A percentile compares a stretch with the other conserved stretches of the same genome.
phyloP scores from a whole-genome alignment of 2,888 invertebrate genomes.

The Folsomia manolachei region DNA sequence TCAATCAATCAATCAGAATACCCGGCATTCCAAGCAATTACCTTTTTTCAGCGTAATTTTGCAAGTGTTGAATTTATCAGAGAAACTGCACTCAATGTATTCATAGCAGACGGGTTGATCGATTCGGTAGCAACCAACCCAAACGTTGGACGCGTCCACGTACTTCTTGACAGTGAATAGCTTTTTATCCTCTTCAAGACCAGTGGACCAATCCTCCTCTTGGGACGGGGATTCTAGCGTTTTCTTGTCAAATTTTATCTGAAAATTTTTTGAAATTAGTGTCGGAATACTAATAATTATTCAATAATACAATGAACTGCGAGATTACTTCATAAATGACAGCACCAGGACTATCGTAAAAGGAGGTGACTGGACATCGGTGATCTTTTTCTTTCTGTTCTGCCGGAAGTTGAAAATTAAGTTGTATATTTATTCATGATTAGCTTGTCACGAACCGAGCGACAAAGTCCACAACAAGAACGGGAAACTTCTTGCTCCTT shows the following conservation, averaged over 20 bases:
- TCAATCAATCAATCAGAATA: no score
- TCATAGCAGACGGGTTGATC: not conserved
- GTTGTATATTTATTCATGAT: not conserved
- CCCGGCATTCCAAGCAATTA: no score
- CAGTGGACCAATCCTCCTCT: not conserved
- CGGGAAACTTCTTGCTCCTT: no score
- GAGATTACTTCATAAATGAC: not conserved
- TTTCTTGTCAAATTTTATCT: not conserved
- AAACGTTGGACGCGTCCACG: not conserved
- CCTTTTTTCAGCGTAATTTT: not conserved
- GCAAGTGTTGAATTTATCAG: not conserved
- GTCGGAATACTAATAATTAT: not conserved
- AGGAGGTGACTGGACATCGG: not conserved
- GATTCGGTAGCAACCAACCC: not conserved
- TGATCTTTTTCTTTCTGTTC: not conserved
- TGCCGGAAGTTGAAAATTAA: not conserved
- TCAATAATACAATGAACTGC: not conserved
- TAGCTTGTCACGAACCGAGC: no score
- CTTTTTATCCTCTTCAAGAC: not conserved
- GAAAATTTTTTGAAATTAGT: not conserved
- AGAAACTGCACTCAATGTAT: not conserved
- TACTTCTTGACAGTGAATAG: not conserved
- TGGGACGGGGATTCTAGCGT: not conserved
- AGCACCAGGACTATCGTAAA: not conserved
- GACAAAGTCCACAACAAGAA: not conserved